phyloP scores from a whole-genome alignment of 2,888 invertebrate species.

The Dryadula phaetusa region DNA sequence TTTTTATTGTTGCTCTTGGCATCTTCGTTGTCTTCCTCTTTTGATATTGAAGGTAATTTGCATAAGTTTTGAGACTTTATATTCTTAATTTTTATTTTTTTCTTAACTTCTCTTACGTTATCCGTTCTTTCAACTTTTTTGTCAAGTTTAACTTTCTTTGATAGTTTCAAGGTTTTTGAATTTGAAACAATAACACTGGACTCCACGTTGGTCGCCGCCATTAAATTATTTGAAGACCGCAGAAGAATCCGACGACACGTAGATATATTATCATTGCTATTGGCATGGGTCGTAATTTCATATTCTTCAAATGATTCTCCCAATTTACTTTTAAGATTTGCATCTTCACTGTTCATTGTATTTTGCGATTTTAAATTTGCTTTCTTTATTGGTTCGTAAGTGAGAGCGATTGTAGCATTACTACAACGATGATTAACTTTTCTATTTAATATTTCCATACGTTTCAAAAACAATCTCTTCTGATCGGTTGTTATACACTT shows the following conservation, averaged over 20 bases:
- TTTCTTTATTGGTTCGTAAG: constrained; percentile 55
- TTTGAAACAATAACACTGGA: neutral
- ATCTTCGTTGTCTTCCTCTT: neutral
- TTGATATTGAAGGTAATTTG: neutral
- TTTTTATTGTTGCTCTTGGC: neutral
- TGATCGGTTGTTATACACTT: neutral
- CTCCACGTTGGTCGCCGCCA: constrained; percentile 35
- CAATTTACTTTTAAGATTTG: neutral
- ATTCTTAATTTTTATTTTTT: constrained; percentile 6
- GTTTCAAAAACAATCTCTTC: constrained; percentile 60
- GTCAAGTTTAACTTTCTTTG: neutral
- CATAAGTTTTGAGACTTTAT: neutral
- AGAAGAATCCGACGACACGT: constrained; percentile 56
- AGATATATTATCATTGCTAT: neutral
- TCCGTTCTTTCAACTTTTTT: neutral
- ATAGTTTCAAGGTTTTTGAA: neutral
- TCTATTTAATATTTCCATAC: constrained; percentile 65
- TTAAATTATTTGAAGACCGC: constrained; percentile 59
- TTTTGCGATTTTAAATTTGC: constrained; percentile 22
- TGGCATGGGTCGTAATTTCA: neutral
- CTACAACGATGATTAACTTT: constrained; percentile 54
- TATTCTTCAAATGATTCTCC: neutral
- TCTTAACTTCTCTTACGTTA: constrained; percentile 8
- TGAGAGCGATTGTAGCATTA: constrained; percentile 61
- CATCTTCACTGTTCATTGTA: neutral